Conservation (phyloP, 2,888 invertebrate genomes). For the Monoplex corrugatus region DNA sequence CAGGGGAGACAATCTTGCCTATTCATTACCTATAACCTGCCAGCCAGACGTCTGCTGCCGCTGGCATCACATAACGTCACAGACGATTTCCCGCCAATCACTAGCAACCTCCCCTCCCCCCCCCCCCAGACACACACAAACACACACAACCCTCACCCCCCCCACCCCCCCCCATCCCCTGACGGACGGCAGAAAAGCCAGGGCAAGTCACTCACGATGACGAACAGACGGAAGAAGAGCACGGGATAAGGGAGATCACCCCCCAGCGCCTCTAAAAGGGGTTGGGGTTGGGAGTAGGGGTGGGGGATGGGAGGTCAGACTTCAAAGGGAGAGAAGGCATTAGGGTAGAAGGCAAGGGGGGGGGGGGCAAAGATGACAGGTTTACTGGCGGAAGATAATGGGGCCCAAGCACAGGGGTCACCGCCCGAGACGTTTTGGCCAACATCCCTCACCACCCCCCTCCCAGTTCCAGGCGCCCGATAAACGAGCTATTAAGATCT, state of each 20-base stretch:
- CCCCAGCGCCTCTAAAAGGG: too few relatives aligned
- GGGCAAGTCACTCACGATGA: slow-evolving; percentile 15
- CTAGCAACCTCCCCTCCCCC: not conserved
- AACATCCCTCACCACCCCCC: too few relatives aligned
- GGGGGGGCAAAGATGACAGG: not conserved
- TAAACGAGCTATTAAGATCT: slow-evolving; percentile 29
- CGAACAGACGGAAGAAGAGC: not conserved
- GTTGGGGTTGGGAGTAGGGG: not conserved
- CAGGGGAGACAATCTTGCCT: too few relatives aligned
- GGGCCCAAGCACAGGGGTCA: not conserved
- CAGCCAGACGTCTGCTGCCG: too few relatives aligned
- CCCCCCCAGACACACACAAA: too few relatives aligned
- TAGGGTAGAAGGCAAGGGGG: too few relatives aligned
- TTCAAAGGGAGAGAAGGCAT: slow-evolving; percentile 26
- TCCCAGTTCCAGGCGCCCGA: not conserved
- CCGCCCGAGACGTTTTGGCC: too few relatives aligned
- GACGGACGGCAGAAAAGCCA: too few relatives aligned
- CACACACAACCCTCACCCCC: too few relatives aligned
- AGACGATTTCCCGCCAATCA: not conserved
- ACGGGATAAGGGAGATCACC: not conserved
- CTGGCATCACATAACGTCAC: not conserved
- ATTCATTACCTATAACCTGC: too few relatives aligned
- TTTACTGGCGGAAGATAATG: slow-evolving; percentile 19
- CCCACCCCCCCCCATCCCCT: too few relatives aligned
- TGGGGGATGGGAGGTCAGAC: too few relatives aligned